These are phyloP conservation scores for Apis cerana DNA, from an alignment of 1,140 invertebrate species.

Conservation along the genomic window DNA sequence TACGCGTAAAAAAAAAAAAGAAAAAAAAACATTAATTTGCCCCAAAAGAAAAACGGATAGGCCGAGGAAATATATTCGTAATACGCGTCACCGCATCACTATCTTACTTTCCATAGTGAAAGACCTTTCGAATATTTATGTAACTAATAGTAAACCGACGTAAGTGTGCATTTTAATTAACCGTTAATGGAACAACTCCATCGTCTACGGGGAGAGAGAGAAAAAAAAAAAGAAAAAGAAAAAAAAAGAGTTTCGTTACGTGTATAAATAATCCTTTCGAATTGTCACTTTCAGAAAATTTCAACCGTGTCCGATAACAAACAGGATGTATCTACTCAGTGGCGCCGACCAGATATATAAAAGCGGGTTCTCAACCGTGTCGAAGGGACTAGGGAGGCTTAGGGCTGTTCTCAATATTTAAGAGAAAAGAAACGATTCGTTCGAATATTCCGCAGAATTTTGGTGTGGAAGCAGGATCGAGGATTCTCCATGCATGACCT, in stretches of 20 bases:
- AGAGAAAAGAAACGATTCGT: too few species aligned
- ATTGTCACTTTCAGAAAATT: background rate
- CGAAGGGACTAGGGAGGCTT: too few species aligned
- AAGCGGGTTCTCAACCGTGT: background rate
- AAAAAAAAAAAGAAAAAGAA: too few species aligned
- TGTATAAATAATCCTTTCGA: too few species aligned
- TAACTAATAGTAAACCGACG: conserved; percentile 11
- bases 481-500: conserved; percentile 1
- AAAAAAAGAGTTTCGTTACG: too few species aligned
- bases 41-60: too few species aligned
- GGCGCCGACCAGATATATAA: background rate
- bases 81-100: background rate
- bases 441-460: background rate
- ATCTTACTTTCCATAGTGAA: conserved; percentile 8
- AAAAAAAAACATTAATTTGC: too few species aligned
- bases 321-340: background rate
- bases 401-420: too few species aligned
- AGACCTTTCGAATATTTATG: conserved; percentile 25
- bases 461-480: background rate
- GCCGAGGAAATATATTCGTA: background rate
- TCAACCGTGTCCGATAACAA: background rate
- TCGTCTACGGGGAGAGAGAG: background rate
- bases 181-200: background rate
- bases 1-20: background rate
- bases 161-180: background rate